Evolutionary conservation across 2,113 vertebrate genomes (phyloP).

Genomic region (Melanostigma gelatinosum): DNA sequence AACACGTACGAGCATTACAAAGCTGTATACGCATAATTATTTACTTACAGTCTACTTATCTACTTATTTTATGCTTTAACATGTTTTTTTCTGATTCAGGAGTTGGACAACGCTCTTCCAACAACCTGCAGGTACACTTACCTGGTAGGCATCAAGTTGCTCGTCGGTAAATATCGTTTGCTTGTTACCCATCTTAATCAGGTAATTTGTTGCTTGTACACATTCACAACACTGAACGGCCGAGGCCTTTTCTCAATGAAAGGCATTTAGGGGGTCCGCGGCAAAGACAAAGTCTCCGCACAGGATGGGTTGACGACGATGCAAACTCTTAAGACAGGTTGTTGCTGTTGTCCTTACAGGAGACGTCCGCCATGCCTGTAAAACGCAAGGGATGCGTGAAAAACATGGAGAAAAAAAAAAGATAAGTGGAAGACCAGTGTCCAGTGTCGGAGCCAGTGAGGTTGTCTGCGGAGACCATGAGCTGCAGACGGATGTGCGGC

Average conservation of each 20-base stretch:
- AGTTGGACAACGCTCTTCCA: background rate
- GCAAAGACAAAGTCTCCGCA: conserved; percentile 73
- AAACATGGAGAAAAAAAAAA: background rate
- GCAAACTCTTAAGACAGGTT: conserved; percentile 38
- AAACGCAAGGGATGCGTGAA: conserved; percentile 9
- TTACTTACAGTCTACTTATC: background rate
- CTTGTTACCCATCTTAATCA: conserved; percentile 93
- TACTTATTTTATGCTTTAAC: background rate
- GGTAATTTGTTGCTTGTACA: conserved; percentile 80
- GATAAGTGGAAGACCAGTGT: background rate
- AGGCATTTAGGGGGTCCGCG: conserved; percentile 85
- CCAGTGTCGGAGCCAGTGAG: background rate
- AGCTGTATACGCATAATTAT: background rate
- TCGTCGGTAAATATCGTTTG: conserved; percentile 97
- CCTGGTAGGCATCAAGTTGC: conserved; percentile 96
- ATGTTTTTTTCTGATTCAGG: background rate
- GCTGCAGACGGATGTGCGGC: conserved; percentile 47
- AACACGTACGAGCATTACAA: background rate
- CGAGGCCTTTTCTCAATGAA: conserved; percentile 78
- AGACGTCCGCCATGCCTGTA: conserved; percentile 57
- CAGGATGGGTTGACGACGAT: conserved; percentile 58
- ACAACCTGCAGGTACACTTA: conserved; percentile 66
- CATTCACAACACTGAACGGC: conserved; percentile 85
- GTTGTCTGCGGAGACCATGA: background rate
- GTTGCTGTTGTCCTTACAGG: conserved; percentile 34